Base-by-base conservation (phyloP, 1,140 invertebrate genomes). In the Diabrotica virgifera region DNA sequence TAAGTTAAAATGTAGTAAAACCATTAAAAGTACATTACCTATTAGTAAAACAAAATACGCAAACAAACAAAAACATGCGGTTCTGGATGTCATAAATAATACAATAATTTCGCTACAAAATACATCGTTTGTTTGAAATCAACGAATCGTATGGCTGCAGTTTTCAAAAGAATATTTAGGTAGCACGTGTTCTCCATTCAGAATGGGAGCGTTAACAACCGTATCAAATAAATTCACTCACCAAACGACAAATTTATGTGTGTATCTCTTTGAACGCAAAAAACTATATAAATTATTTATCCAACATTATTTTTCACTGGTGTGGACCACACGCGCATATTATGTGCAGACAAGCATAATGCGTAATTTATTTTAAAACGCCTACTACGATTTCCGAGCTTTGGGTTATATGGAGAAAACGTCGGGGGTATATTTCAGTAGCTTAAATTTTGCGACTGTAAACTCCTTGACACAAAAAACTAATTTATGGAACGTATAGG, bases 261-360 rank as follows among this genome's bases (percentile, higher is more conserved):
- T 53, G 63, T 64, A 36, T 36, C 63, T 65, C 63, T 65, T 65
- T 65, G 63, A 65, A 12, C 9, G 13, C 57, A 38, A 58, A 65
- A 65, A 65, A 65, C 57, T 38, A 51, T 59, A 65, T 53, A 65
- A 65, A 65, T 65, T 54, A 65, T 65, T 65, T 55, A 60, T 65
- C 14, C 11, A 59, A 54, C 59, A 53, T 65, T 65, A 53, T 65
- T 65, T 59, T 65, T 54, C 46, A 52, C 59, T 65, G 53, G 24
- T 36, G 11, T 54, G 63, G 63, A 65, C 63, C 63, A 65, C 63
- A 65, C 63, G 59, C 63, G 58, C 63, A 60, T 65, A 50, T 51
- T 36, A 37, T 11, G 36, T 65, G 63, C 12, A 59, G 63, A 65
- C 63, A 65, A 59, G 50, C 36, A 55, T 65, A 65, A 59, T 65